Base-by-base conservation (phyloP, 35 echinoderm and acorn worm genomes). In the Ophiothrix spiculata region DNA sequence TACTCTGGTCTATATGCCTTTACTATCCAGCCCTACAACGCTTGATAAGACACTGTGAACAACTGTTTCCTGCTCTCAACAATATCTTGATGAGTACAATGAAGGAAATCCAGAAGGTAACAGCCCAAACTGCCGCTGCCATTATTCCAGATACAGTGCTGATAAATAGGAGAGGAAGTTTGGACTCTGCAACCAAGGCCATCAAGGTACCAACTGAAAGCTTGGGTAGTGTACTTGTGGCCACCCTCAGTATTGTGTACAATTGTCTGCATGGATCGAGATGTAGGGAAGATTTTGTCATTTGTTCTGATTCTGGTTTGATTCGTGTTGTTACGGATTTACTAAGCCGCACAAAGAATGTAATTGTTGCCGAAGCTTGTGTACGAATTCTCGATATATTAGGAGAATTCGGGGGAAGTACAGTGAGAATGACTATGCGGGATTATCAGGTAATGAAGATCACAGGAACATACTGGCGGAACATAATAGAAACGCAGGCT, bases 361-460 rank as follows among this genome's bases (percentile, higher is more conserved):
- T 95, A 3, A 87, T 87, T 35, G 84, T 85, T 37, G 93, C 89
- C 8, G 93, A 95, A 80, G 39, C 79, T 25, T 95, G 93, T 69
- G 64, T 95, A 33, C 40, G 93, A 34, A 95, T 95, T 69, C 80
- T 95, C 37, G 93, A 95, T 64, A 86, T 95, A n/a, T 56, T 84
- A 10, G 90, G 89, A 32, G 88, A 95, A 56, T 85, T 87, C 69
- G 93, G 93, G 29, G 93, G 93, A 13, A 86, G 81, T 31, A 81
- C 90, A 25, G 85, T 81, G 19, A 84, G 85, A 74, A 91, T 89
- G 82, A 35, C 91, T 56, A 80, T 95, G 23, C 84, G 84, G 8
- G 93, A 95, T 56, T 83, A 91, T 81, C 93, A 95, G 74, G 93
- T 95, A 14, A 95, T 95, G 93, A 89, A 87, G 31, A 89, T 91